Percentiles rank a stretch among this genome's conserved stretches.
Conservation (phyloP, 2,797 vertebrate species). For the Rhinatrema bivittatum region DNA sequence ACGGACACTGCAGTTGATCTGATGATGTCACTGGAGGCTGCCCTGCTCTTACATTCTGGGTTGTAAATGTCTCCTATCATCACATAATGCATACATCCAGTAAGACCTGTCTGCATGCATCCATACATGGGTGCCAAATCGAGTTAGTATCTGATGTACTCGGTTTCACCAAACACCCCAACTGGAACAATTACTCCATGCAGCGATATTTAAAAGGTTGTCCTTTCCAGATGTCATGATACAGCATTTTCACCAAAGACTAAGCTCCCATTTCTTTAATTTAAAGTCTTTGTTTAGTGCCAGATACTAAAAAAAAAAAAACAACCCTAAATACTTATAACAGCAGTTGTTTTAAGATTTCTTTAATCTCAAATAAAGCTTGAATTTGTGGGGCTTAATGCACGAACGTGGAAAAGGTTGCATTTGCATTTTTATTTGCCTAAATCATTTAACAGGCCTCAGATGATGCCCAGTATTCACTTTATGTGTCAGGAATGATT, state of each 20-base stretch:
- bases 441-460: neutral
- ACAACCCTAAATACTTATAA: too few species aligned
- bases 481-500: conserved; percentile 14
- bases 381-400: neutral
- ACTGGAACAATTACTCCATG: conserved; percentile 24
- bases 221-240: conserved; percentile 8
- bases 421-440: conserved; percentile 5
- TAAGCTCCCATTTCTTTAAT: neutral
- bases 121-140: conserved; percentile 52
- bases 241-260: neutral
- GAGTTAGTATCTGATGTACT: conserved; percentile 45
- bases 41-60: conserved; percentile 55
- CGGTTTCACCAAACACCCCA: conserved; percentile 46
- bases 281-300: neutral
- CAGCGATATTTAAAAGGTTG: conserved; percentile 7
- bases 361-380: conserved; percentile 11
- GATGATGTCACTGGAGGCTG: conserved; percentile 65
- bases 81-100: conserved; percentile 52
- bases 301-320: too few species aligned
- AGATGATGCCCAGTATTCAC: conserved; percentile 9
- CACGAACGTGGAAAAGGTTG: conserved; percentile 4
- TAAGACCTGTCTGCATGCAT: conserved; percentile 44
- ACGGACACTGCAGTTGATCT: conserved; percentile 56
- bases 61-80: conserved; percentile 63
- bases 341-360: too few species aligned